Percentiles rank a stretch among this genome's conserved stretches.
Evolutionary conservation across 1,140 invertebrate genomes (phyloP).

Genomic region (Chelonus insularis): DNA sequence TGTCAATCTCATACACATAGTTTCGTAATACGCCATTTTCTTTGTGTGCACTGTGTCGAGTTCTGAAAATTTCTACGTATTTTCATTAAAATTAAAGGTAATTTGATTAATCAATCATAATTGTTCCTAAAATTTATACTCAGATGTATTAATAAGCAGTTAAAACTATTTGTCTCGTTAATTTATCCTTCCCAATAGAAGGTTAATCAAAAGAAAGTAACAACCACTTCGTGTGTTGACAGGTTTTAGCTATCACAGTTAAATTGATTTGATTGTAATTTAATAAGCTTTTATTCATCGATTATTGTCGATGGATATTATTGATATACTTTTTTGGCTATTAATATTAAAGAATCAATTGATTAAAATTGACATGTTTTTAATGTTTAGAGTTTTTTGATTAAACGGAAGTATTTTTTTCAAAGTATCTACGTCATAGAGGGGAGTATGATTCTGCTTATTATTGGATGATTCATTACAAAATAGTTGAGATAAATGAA

Average conservation of each 20-base stretch:
- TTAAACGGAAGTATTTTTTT: constrained; percentile 15
- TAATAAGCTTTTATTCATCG: too few species aligned
- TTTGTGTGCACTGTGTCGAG: constrained; percentile 51
- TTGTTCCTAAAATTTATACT: too few species aligned
- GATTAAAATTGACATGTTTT: too few species aligned
- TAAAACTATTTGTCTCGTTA: too few species aligned
- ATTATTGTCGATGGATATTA: too few species aligned
- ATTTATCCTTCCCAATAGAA: too few species aligned
- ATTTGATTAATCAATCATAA: too few species aligned
- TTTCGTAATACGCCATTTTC: constrained; percentile 59
- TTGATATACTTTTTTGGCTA: too few species aligned
- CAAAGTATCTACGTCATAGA: constrained; percentile 21
- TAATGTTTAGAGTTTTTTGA: not conserved
- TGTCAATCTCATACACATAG: constrained; percentile 56
- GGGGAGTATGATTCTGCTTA: constrained; percentile 23
- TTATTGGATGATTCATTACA: constrained; percentile 26
- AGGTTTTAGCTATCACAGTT: constrained; percentile 12
- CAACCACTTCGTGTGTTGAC: constrained; percentile 30
- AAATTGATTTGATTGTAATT: not conserved
- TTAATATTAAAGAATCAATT: too few species aligned
- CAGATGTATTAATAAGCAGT: too few species aligned
- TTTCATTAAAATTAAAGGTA: constrained; percentile 43
- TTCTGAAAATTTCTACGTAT: constrained; percentile 37
- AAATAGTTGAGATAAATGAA: too few species aligned
- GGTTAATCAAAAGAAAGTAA: too few species aligned